phyloP scores from a whole-genome alignment of 1,140 invertebrate genomes.

The Penaeus japonicus region DNA sequence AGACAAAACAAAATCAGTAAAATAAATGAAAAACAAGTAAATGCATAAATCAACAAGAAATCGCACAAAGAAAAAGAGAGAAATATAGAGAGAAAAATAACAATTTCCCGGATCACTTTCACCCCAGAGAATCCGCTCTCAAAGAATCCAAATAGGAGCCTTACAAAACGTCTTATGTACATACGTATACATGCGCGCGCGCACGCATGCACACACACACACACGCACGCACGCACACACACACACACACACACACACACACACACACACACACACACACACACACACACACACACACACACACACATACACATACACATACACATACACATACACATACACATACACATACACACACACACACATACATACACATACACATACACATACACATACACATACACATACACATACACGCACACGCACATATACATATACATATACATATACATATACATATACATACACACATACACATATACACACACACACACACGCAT shows the following conservation, averaged over 20 bases:
- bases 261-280: background rate
- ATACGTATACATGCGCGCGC: background rate
- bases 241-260: background rate
- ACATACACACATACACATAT: no score
- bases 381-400: background rate
- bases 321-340: background rate
- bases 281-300: conserved; percentile 26
- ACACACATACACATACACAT: background rate
- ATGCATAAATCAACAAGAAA: no score
- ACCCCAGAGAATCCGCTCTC: no score
- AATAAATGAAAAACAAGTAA: no score
- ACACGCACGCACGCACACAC: background rate
- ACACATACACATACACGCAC: background rate
- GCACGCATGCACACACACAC: conserved; percentile 3
- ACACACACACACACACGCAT: no score
- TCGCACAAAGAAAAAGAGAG: no score
- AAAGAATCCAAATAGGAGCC: no score
- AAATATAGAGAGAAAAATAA: no score
- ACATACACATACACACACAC: background rate
- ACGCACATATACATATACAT: background rate
- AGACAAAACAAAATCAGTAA: no score
- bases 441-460: no score
- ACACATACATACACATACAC: background rate
- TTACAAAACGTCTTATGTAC: background rate
- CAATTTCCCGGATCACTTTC: no score